Evolutionary conservation across 2,797 vertebrate genomes (phyloP).

Genomic region (Gallinago nigripennis): DNA sequence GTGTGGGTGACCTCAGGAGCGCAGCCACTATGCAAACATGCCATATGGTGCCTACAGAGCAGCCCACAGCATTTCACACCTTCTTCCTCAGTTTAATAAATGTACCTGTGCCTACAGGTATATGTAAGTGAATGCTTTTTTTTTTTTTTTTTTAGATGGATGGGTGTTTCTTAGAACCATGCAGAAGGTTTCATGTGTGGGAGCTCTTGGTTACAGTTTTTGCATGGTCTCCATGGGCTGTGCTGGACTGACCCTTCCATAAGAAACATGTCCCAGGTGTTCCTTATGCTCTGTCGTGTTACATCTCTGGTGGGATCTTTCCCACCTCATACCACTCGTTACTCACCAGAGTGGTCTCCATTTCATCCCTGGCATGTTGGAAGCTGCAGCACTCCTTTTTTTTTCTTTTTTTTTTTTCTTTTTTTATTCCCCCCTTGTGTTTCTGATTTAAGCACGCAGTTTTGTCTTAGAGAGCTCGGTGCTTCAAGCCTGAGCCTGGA

Average conservation of each 20-base stretch:
- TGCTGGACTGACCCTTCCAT: not conserved
- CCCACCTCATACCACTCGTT: too few relatives aligned
- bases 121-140: not conserved
- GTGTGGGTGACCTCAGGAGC: not conserved
- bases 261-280: fast-evolving
- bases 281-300: not conserved
- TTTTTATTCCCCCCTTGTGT: fast-evolving
- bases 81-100: not conserved
- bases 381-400: not conserved
- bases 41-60: not conserved
- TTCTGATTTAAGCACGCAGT: not conserved
- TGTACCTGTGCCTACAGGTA: not conserved
- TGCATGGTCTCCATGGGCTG: not conserved
- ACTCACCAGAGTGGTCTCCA: too few relatives aligned
- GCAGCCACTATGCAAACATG: not conserved
- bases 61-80: not conserved
- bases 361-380: too few relatives aligned
- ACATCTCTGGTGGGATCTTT: not conserved
- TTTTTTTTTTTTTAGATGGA: not conserved
- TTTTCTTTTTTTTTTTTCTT: too few relatives aligned
- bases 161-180: not conserved
- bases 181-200: not conserved
- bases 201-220: not conserved
- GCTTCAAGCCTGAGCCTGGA: not conserved
- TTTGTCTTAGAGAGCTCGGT: not conserved